phyloP scores from a whole-genome alignment of 2,888 invertebrate species.

The Dyspetes luteomarginatus region DNA sequence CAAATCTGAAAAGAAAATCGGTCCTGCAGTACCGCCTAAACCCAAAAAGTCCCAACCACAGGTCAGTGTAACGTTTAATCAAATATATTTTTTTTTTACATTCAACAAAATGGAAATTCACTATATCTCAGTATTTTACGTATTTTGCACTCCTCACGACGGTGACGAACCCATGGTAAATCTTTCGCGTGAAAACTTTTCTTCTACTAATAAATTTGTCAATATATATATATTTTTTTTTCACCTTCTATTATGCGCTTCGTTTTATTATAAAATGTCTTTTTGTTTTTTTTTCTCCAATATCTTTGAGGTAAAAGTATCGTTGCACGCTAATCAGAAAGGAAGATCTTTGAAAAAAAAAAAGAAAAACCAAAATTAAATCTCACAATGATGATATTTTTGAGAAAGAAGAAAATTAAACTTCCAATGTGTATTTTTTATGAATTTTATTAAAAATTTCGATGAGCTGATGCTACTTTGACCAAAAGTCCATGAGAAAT shows the following conservation, averaged over 20 bases:
- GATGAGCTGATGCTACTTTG: no score
- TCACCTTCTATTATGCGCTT: neutral
- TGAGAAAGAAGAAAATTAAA: no score
- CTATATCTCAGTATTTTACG: conserved; percentile 37
- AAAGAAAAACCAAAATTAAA: no score
- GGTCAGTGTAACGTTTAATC: conserved; percentile 79
- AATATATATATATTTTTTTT: no score
- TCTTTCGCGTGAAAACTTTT: conserved; percentile 1
- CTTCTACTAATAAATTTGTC: neutral
- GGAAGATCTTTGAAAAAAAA: no score
- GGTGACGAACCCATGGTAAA: conserved; percentile 56
- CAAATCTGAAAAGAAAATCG: conserved; percentile 86
- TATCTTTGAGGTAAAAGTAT: neutral
- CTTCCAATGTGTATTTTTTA: no score
- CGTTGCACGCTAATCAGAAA: neutral
- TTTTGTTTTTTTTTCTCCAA: neutral
- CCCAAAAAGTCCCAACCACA: conserved; percentile 87
- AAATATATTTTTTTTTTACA: conserved; percentile 16
- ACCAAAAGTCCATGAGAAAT: neutral
- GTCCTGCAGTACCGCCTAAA: conserved; percentile 92
- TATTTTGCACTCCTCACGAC: conserved; percentile 48
- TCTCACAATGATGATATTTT: no score
- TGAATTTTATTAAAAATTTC: no score
- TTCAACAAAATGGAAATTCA: neutral
- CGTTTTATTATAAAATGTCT: neutral